Base-by-base conservation (phyloP, 1,140 invertebrate species). In the Akabosia matsudoensis region DNA sequence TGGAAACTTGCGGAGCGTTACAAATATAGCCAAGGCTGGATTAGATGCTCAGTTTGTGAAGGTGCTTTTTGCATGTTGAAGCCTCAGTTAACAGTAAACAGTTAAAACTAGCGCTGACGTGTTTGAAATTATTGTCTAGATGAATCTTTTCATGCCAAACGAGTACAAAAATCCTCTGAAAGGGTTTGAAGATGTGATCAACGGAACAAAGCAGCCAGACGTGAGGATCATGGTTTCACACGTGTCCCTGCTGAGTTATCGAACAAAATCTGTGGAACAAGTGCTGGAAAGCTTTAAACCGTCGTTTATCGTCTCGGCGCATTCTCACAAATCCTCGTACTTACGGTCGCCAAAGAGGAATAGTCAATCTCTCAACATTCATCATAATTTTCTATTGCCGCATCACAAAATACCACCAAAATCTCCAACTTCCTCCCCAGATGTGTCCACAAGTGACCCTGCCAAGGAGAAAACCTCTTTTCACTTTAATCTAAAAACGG, bases 291-390 rank as follows among this genome's bases (percentile, higher is more conserved):
- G 89, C 82, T 84, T 92, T 70, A 86, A 87, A 72, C 93, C 93
- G 45, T 89, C 93, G 82, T 86, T 95, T 75, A 91, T 95, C 82
- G 92, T 96, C 82, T 91, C 92, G 76, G 95, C 90, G 1, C 94
- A 96, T 83, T 91, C 92, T 82, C 94, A 96, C 83, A 89, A 89
- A 79, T 84, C 85, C 78, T 28, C 22, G 54, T 70, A 80, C 13
- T 4, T 33, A 28, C 45, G 10, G 70, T 61, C 72, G 54, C 51
- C n/a, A 3, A 18, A 73, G 37, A 45, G 4, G 45, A 24, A n/a
- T 70, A 33, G 4, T 28, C 45, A 61, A 34, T 52, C 26, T 45
- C 30, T 81, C 89, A 87, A 88, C 79, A 84, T 89, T 70, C 86
- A 80, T 18, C 78, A 79, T 14, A 75, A 83, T 26, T 77, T 77